Evolutionary conservation across 2,888 invertebrate species (phyloP).

Genomic region (Hirtodrosophila cameraria): DNA sequence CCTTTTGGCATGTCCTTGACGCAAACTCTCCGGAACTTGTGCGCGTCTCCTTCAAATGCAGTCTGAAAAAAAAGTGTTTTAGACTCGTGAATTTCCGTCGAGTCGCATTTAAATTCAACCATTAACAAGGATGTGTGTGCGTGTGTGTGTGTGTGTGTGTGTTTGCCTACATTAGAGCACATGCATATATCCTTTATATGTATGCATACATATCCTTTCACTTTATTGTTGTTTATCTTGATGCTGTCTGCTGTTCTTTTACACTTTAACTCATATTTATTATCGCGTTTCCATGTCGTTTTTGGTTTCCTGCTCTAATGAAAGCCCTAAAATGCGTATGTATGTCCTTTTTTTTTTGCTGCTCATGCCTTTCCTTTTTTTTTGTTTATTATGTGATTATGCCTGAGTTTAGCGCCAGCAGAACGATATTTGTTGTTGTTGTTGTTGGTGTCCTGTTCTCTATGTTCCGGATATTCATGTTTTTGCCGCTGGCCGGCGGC

Average conservation of each 20-base stretch:
- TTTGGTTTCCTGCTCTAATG: slow-evolving; percentile 54
- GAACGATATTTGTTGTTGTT: slow-evolving; percentile 29
- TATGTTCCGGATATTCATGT: slow-evolving; percentile 39
- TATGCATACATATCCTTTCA: slow-evolving; percentile 28
- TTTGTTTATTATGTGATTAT: slow-evolving; percentile 78
- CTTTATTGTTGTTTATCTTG: slow-evolving; percentile 65
- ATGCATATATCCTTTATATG: slow-evolving; percentile 37
- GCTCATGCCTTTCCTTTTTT: slow-evolving; percentile 20
- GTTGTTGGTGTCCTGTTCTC: slow-evolving; percentile 7
- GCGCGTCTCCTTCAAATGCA: slow-evolving; percentile 43
- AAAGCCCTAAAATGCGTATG: slow-evolving; percentile 46
- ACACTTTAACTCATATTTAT: slow-evolving; percentile 75
- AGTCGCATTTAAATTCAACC: slow-evolving; percentile 60
- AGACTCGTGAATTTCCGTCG: slow-evolving; percentile 21
- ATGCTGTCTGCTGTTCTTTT: slow-evolving; percentile 62
- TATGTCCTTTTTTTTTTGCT: slow-evolving; percentile 20
- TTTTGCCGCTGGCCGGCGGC: slow-evolving; percentile 58
- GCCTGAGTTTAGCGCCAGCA: slow-evolving; percentile 63
- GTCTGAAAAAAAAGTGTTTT: slow-evolving; percentile 36
- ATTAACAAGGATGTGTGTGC: slow-evolving; percentile 29
- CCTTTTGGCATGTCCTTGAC: slow-evolving; percentile 43
- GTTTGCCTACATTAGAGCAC: slow-evolving; percentile 25
- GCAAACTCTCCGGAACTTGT: slow-evolving; percentile 28
- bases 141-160: slow-evolving; percentile 12
- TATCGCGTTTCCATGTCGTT: slow-evolving; percentile 58